phyloP scores from a whole-genome alignment of 2,113 vertebrate genomes.

The Butorides virescens region DNA sequence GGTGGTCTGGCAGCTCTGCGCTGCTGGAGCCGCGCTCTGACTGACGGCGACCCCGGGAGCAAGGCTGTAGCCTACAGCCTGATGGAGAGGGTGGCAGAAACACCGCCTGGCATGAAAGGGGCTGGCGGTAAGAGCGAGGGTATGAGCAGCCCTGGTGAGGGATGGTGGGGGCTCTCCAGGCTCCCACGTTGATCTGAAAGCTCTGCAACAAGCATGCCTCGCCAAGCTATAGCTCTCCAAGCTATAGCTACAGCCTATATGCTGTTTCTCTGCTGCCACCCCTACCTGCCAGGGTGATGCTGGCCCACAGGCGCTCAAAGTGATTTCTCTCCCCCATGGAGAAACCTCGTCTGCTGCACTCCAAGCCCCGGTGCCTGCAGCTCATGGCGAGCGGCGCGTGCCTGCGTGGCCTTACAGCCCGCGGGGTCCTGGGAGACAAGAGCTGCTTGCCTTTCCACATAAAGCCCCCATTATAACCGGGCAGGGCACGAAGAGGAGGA shows the following conservation, averaged over 20 bases:
- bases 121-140: not conserved
- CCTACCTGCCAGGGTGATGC: not conserved
- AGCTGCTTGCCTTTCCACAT: not conserved
- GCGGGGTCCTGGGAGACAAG: not conserved
- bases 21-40: not conserved
- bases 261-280: not conserved
- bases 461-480: not conserved
- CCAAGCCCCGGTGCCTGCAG: not conserved
- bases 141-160: not conserved
- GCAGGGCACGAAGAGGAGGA: not conserved
- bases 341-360: not conserved
- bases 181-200: not conserved
- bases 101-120: not conserved
- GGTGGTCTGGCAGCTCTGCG: not conserved
- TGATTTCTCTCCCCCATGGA: not conserved
- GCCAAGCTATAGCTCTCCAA: not conserved
- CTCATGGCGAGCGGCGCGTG: not conserved
- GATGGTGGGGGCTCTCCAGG: not conserved
- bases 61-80: not conserved
- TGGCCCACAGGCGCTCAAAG: not conserved
- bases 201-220: not conserved
- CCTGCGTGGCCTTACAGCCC: not conserved
- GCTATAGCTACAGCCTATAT: not conserved
- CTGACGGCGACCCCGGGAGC: fast-evolving
- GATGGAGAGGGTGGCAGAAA: not conserved